phyloP scores from a whole-genome alignment of 1,140 invertebrate genomes.

The Zaprionus ornatus region DNA sequence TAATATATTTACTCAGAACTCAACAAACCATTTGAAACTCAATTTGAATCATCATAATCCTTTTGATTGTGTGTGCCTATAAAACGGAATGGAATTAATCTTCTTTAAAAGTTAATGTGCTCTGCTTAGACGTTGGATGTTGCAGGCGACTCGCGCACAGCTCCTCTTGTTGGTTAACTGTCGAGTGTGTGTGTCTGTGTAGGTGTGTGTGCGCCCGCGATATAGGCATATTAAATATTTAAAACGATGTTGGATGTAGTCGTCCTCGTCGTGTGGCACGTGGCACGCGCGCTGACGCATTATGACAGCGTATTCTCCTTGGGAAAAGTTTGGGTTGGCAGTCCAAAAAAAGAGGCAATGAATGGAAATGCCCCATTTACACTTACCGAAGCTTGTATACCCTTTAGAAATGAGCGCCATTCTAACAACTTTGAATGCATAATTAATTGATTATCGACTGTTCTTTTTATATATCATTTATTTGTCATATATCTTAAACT shows the following conservation, averaged over 20 bases:
- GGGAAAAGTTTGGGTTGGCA: conserved; percentile 10
- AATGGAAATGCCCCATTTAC: not conserved
- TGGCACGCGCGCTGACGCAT: conserved; percentile 44
- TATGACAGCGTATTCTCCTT: conserved; percentile 30
- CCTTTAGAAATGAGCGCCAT: not conserved
- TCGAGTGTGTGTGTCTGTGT: not conserved
- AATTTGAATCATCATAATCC: conserved; percentile 3
- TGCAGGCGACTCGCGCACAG: not conserved
- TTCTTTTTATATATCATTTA: no score
- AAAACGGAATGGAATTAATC: conserved; percentile 7
- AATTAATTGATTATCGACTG: no score
- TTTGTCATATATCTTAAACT: no score
- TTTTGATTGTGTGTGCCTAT: not conserved
- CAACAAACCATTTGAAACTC: not conserved
- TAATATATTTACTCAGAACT: not conserved
- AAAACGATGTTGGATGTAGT: conserved; percentile 19
- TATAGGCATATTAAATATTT: conserved; percentile 48
- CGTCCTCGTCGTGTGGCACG: conserved; percentile 27
- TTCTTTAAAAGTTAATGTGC: conserved; percentile 6
- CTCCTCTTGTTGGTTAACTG: conserved; percentile 14
- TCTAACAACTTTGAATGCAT: not conserved
- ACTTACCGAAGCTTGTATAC: not conserved
- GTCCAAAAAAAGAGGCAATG: not conserved
- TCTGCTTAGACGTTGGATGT: not conserved
- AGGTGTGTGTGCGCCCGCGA: not conserved